Conservation (phyloP, 2,888 invertebrate species). For the Ornithoptera alexandrae region DNA sequence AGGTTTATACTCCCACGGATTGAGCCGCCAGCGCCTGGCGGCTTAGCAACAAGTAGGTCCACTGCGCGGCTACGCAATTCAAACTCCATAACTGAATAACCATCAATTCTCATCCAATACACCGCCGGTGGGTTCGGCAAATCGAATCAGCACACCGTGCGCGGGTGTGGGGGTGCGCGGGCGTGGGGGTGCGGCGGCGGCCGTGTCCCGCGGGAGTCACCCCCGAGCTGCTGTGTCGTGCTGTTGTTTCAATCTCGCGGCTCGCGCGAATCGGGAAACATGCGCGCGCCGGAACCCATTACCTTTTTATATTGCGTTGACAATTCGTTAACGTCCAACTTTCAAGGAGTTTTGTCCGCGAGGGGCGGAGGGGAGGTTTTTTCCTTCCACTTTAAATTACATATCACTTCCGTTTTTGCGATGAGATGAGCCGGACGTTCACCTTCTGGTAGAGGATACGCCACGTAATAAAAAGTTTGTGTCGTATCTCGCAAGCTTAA, state of each 20-base stretch:
- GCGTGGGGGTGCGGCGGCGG: slow-evolving; percentile 34
- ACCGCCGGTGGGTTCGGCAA: slow-evolving; percentile 40
- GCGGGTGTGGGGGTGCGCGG: slow-evolving; percentile 30
- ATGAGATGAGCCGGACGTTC: too few relatives aligned
- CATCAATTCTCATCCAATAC: slow-evolving; percentile 33
- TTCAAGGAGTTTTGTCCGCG: too few relatives aligned
- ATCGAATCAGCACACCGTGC: slow-evolving; percentile 64
- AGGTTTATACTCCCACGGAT: too few relatives aligned
- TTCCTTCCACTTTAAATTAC: too few relatives aligned
- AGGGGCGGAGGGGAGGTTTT: too few relatives aligned
- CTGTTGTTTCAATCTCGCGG: slow-evolving; percentile 72
- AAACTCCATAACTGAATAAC: slow-evolving; percentile 25
- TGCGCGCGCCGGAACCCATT: slow-evolving; percentile 29
- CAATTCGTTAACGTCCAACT: not conserved
- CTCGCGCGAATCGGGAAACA: slow-evolving; percentile 48
- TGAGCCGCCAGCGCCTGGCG: too few relatives aligned
- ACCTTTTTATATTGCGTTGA: slow-evolving; percentile 12
- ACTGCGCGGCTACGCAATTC: slow-evolving; percentile 8
- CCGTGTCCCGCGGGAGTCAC: slow-evolving; percentile 53
- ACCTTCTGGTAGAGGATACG: too few relatives aligned
- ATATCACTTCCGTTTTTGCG: too few relatives aligned
- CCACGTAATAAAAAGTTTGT: too few relatives aligned
- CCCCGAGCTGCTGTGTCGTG: slow-evolving; percentile 54
- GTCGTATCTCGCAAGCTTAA: too few relatives aligned
- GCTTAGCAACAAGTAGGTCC: not conserved